These are phyloP conservation scores for Brachyptera putata DNA, from an alignment of 2,888 invertebrate species.

Conservation along the genomic window DNA sequence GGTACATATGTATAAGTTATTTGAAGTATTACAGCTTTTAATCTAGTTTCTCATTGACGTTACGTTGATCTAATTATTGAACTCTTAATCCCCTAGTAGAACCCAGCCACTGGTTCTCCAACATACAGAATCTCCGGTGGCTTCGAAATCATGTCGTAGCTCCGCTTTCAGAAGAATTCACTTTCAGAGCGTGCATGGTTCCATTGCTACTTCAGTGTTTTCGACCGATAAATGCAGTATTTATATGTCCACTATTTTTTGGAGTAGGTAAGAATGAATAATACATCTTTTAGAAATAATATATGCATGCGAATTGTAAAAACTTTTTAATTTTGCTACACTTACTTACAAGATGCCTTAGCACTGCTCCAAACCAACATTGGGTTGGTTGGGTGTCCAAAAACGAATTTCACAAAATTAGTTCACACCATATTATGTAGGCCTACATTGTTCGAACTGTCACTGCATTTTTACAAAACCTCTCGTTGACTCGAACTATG, in stretches of 20 bases:
- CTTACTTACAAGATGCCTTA: no score
- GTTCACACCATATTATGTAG: no score
- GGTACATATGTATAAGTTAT: slow-evolving; percentile 48
- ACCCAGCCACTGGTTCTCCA: slow-evolving; percentile 66
- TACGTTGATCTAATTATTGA: no score
- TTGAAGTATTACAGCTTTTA: slow-evolving; percentile 13
- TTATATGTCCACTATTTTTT: slow-evolving; percentile 86
- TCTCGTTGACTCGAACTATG: no score
- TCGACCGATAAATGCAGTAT: slow-evolving; percentile 66
- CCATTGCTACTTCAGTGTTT: slow-evolving; percentile 83
- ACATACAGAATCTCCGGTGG: slow-evolving; percentile 73
- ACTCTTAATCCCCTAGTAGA: slow-evolving; percentile 57
- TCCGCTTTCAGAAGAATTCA: slow-evolving; percentile 92
- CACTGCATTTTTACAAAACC: no score
- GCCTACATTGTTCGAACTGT: no score
- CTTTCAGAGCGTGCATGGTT: slow-evolving; percentile 92
- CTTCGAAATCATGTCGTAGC: slow-evolving; percentile 85
- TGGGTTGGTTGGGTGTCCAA: no score
- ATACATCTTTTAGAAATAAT: no score
- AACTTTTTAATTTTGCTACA: no score
- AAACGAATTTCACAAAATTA: no score
- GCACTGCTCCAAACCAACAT: no score
- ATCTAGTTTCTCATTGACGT: not conserved
- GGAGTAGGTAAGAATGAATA: slow-evolving; percentile 63
- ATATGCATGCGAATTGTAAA: no score